Percentiles rank a stretch among this genome's conserved stretches.
Evolutionary conservation across 2,888 invertebrate species (phyloP).

Genomic region (Drosophila affinis): DNA sequence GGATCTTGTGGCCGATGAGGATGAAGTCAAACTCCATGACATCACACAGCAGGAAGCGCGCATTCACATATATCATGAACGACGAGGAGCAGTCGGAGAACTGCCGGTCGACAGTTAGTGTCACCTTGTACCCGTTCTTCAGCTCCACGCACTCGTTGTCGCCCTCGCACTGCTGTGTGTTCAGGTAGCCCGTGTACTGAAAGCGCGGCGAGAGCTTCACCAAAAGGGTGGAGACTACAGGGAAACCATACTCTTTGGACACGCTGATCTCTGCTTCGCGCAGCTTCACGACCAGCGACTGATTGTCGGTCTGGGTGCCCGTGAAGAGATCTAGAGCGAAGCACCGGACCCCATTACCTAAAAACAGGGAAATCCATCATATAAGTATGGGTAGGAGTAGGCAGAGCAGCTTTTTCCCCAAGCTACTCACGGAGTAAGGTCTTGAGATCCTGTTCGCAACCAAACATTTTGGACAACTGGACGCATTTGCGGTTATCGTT

Average conservation of each 20-base stretch:
- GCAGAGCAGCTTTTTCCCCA: not conserved
- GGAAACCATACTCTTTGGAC: conserved; percentile 68
- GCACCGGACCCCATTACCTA: conserved; percentile 70
- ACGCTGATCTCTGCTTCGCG: conserved; percentile 70
- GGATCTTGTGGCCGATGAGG: conserved; percentile 71
- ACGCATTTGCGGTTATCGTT: conserved; percentile 73
- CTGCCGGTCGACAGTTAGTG: conserved; percentile 64
- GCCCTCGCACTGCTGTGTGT: not conserved
- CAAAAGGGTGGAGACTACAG: conserved; percentile 71
- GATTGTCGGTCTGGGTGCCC: conserved; percentile 67
- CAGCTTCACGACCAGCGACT: conserved; percentile 67
- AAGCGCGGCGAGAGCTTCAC: conserved; percentile 75
- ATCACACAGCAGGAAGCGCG: conserved; percentile 69
- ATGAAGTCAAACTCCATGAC: conserved; percentile 72
- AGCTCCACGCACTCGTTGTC: conserved; percentile 22
- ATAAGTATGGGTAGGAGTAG: not conserved
- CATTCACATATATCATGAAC: conserved; percentile 74
- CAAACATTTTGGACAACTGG: conserved; percentile 44
- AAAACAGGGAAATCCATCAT: not conserved
- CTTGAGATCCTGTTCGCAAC: conserved; percentile 44
- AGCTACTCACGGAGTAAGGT: conserved; percentile 60
- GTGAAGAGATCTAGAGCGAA: conserved; percentile 76
- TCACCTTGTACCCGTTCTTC: conserved; percentile 38
- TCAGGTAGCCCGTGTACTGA: conserved; percentile 74
- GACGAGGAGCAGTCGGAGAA: conserved; percentile 55